These are phyloP conservation scores for Tokudaia tokunoshimensis DNA, from an alignment of 2,797 vertebrate genomes.

Conservation along the genomic window DNA sequence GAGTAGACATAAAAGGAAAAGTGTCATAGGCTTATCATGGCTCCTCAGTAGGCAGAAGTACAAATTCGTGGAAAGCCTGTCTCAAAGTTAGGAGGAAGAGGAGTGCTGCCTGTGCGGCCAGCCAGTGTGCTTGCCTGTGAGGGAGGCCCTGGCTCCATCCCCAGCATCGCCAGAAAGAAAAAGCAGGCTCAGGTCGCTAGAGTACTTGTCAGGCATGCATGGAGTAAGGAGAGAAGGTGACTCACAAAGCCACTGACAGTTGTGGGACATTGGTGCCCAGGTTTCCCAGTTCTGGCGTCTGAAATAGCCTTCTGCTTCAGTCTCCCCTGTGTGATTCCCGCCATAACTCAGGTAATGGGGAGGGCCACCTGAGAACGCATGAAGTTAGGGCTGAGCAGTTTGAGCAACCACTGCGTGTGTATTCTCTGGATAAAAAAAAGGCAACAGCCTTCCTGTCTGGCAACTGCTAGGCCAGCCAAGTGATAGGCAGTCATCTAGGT, in stretches of 20 bases:
- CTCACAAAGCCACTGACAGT: not conserved
- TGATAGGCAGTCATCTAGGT: not conserved
- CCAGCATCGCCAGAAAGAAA: not conserved
- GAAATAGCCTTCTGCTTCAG: not conserved
- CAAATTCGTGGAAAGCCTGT: not conserved
- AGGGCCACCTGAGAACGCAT: not conserved
- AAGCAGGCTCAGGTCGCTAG: not conserved
- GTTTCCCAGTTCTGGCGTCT: not conserved
- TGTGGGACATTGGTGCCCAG: not conserved
- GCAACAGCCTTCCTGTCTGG: not conserved
- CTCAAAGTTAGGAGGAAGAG: not conserved
- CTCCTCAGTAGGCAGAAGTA: not conserved
- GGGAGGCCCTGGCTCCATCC: not conserved
- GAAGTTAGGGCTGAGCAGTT: not conserved
- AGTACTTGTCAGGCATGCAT: not conserved
- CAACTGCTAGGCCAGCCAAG: not conserved
- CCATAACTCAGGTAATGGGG: not conserved
- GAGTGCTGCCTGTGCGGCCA: rapidly evolving
- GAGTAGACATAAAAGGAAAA: not conserved
- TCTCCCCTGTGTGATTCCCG: not conserved
- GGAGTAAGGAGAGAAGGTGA: no score
- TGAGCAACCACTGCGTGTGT: no score
- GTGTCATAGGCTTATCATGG: not conserved
- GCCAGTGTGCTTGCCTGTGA: not conserved
- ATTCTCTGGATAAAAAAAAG: not conserved